phyloP scores from a whole-genome alignment of 2,888 invertebrate genomes.

The Apotomis betuletana region DNA sequence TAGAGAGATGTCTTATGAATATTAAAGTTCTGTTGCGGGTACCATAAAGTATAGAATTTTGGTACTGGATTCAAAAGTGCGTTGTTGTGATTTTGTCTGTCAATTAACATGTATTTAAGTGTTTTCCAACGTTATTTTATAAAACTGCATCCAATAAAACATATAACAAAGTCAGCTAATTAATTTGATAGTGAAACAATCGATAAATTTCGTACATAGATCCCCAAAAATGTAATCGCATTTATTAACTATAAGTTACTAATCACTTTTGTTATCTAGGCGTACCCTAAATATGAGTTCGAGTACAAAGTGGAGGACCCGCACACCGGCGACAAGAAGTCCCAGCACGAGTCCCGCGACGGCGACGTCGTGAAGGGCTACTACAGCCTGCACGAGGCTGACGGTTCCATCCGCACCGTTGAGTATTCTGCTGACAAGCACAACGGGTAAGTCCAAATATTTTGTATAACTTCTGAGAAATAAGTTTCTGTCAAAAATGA shows the following conservation, averaged over 20 bases:
- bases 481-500: too few relatives aligned
- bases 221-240: neutral
- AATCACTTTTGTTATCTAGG: constrained; percentile 24
- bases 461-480: too few relatives aligned
- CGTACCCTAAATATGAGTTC: constrained; percentile 53
- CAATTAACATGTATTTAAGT: too few relatives aligned
- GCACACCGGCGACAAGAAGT: constrained; percentile 68
- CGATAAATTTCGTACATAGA: neutral
- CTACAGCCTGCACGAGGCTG: constrained; percentile 61
- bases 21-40: too few relatives aligned
- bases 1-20: too few relatives aligned
- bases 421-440: constrained; percentile 78
- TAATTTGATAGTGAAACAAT: too few relatives aligned
- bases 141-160: too few relatives aligned
- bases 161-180: too few relatives aligned
- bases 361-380: constrained; percentile 60
- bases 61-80: too few relatives aligned
- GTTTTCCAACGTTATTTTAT: too few relatives aligned
- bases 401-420: constrained; percentile 63
- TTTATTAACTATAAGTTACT: neutral
- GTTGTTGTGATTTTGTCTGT: too few relatives aligned
- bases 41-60: too few relatives aligned
- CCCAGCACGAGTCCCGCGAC: constrained; percentile 64
- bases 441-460: constrained; percentile 62
- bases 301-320: constrained; percentile 54